Percentiles rank a stretch among this genome's conserved stretches.
Evolutionary conservation across 1,140 invertebrate genomes (phyloP).

Genomic region (Microplitis demolitor): DNA sequence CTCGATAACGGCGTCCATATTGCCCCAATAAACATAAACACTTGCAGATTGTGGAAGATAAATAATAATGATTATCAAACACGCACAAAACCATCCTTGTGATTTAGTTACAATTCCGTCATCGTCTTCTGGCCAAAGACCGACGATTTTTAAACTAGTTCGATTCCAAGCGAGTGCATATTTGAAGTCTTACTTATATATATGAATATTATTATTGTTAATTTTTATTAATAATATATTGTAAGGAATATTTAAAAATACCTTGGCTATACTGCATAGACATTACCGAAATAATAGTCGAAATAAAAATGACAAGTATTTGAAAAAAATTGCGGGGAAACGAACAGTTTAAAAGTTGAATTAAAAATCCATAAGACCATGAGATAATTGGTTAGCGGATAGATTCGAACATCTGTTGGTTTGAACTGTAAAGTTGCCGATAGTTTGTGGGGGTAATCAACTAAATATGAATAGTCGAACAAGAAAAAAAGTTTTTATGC

Average conservation of each 20-base stretch:
- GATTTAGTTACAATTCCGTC: constrained; percentile 3
- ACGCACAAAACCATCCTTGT: constrained; percentile 3
- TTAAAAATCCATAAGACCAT: too few species aligned
- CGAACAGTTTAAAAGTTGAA: too few species aligned
- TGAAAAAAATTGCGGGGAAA: background rate
- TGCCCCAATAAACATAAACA: constrained; percentile 8
- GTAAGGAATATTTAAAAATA: background rate
- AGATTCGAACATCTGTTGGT: too few species aligned
- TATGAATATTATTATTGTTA: background rate
- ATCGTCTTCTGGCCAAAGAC: constrained; percentile 7
- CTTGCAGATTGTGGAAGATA: constrained; percentile 21
- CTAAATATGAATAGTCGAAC: too few species aligned
- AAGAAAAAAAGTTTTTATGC: too few species aligned
- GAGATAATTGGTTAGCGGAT: too few species aligned
- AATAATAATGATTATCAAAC: constrained; percentile 8
- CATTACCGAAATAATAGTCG: background rate
- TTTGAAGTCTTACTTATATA: constrained; percentile 12
- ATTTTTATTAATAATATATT: background rate
- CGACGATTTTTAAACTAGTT: constrained; percentile 8
- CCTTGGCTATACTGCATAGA: background rate
- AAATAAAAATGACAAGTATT: background rate
- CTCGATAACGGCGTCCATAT: constrained; percentile 15
- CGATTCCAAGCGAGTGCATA: constrained; percentile 24
- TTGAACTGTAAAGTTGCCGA: too few species aligned
- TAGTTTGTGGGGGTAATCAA: too few species aligned